A percentile compares a stretch with the other conserved stretches of the same genome.
Evolutionary conservation across 2,888 invertebrate species (phyloP).

Genomic region (Lasioglossum vierecki): DNA sequence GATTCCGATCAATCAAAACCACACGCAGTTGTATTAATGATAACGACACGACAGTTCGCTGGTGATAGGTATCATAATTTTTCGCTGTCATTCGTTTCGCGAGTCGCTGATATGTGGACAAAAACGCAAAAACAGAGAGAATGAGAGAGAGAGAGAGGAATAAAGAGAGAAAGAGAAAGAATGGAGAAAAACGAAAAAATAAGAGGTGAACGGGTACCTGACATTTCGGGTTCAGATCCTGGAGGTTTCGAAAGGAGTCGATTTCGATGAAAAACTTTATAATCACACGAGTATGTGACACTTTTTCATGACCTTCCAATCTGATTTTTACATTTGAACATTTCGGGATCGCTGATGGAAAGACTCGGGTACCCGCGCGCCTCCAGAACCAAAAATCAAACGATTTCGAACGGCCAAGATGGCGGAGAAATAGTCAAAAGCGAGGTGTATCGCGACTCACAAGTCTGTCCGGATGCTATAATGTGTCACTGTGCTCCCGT

Average conservation of each 20-base stretch:
- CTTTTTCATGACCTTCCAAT: neutral
- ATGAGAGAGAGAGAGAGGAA: neutral
- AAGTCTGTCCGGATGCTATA: conserved; percentile 39
- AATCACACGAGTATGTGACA: neutral
- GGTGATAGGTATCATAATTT: conserved; percentile 58
- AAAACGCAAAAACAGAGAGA: neutral
- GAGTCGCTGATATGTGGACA: neutral
- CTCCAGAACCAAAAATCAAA: neutral
- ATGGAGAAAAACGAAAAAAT: conserved; percentile 1
- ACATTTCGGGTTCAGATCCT: neutral
- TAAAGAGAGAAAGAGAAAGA: neutral
- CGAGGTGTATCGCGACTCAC: conserved; percentile 21
- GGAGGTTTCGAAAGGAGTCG: neutral
- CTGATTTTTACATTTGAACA: neutral
- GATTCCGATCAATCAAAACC: neutral
- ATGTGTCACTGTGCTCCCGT: conserved; percentile 33
- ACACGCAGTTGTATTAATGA: conserved; percentile 56
- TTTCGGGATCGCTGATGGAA: neutral
- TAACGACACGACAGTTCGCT: conserved; percentile 65
- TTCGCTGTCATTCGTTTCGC: conserved; percentile 21
- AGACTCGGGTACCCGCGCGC: neutral
- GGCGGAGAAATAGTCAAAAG: conserved; percentile 7
- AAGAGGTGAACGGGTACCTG: neutral
- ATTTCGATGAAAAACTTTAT: neutral
- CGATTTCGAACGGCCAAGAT: conserved; percentile 15